Conservation (phyloP, 2,113 vertebrate genomes). For the Okapia johnstoni region DNA sequence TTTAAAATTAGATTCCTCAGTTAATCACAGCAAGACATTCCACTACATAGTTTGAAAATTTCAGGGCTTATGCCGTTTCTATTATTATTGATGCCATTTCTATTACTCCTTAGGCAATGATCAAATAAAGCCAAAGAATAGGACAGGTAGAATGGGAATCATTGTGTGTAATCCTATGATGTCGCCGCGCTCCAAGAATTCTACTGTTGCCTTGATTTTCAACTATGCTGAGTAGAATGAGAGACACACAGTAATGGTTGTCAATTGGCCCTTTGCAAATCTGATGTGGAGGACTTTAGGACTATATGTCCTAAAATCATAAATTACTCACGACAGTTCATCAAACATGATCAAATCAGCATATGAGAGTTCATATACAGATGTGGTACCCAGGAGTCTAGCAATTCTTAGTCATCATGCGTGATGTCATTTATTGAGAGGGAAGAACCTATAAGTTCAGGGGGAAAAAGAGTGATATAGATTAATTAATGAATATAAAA, state of each 20-base stretch:
- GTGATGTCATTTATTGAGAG: neutral
- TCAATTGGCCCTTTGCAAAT: neutral
- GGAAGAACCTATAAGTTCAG: neutral
- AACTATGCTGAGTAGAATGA: neutral
- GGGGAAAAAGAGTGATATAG: neutral
- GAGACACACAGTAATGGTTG: neutral
- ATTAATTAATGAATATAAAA: neutral
- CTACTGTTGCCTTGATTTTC: neutral
- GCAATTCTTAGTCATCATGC: neutral
- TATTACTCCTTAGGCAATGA: neutral
- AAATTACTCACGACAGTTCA: neutral
- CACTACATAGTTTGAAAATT: neutral
- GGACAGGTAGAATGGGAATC: neutral
- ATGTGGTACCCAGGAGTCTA: neutral
- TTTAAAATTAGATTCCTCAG: neutral
- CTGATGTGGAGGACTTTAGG: neutral
- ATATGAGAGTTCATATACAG: neutral
- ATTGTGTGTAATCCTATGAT: slow-evolving; percentile 10
- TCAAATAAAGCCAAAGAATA: neutral
- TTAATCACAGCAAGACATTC: neutral
- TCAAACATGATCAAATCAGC: neutral
- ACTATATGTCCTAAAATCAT: neutral
- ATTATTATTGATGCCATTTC: neutral
- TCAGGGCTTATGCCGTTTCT: neutral
- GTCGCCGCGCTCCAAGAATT: neutral